Percentiles rank a stretch among this genome's conserved stretches.
Conservation (phyloP, 2,888 invertebrate genomes). For the Micoletzkya japonica region DNA sequence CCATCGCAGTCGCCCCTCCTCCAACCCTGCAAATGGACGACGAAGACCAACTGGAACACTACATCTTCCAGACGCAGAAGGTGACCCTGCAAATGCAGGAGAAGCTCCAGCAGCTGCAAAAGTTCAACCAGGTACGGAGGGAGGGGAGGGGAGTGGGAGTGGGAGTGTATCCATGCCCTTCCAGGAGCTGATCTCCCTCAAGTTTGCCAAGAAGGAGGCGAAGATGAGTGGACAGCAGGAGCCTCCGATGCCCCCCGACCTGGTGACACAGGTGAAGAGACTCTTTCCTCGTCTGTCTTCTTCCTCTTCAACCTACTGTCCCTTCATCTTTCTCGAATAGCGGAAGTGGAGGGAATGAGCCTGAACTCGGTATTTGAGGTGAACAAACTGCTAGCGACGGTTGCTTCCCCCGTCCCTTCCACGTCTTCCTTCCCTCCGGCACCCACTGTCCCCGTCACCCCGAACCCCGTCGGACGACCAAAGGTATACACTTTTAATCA, state of each 20-base stretch:
- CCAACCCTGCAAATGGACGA: too few relatives aligned
- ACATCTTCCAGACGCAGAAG: constrained; percentile 41
- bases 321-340: neutral
- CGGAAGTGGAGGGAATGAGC: neutral
- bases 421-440: constrained; percentile 14
- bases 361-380: too few relatives aligned
- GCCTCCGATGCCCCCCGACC: constrained; percentile 32
- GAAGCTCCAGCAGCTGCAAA: constrained; percentile 36
- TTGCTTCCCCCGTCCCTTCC: too few relatives aligned
- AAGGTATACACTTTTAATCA: neutral
- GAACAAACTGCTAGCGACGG: neutral
- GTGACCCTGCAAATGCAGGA: constrained; percentile 39
- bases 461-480: constrained; percentile 2
- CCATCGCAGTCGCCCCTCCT: too few relatives aligned
- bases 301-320: neutral
- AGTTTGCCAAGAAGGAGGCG: constrained; percentile 51
- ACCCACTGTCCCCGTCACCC: neutral
- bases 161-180: neutral
- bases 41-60: constrained; percentile 42
- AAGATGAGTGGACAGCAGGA: constrained; percentile 32
- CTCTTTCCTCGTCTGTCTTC: neutral
- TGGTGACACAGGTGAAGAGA: constrained; percentile 35
- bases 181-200: constrained; percentile 37
- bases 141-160: neutral
- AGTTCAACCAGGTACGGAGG: neutral